Conservation (phyloP, 1,140 invertebrate species). For the Brachionus rubens region DNA sequence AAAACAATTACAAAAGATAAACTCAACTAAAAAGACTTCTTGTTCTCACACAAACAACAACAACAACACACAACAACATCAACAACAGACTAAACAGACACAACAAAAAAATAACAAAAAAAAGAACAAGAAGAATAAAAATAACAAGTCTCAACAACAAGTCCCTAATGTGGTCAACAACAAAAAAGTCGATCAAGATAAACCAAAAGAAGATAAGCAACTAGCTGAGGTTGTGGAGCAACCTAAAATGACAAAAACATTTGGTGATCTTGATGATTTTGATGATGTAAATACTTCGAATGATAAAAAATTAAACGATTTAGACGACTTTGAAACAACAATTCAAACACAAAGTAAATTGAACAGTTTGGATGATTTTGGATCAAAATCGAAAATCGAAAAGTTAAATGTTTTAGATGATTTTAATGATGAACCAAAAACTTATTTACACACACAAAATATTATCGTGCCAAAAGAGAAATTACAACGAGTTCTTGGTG, state of each 20-base stretch:
- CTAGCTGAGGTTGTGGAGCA: not conserved
- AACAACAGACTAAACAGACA: slow-evolving; percentile 27
- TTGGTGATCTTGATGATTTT: slow-evolving; percentile 12
- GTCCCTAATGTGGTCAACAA: too few species aligned
- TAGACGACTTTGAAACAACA: not conserved
- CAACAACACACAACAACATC: too few species aligned
- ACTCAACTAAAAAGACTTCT: slow-evolving; percentile 9
- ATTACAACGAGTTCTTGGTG: not conserved
- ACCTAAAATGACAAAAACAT: not conserved
- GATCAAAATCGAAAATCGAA: not conserved
- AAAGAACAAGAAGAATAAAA: too few species aligned
- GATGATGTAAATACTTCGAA: not conserved
- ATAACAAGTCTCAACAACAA: too few species aligned
- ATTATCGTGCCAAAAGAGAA: not conserved
- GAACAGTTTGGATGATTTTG: slow-evolving; percentile 11
- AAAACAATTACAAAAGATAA: slow-evolving; percentile 11
- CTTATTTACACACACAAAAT: not conserved
- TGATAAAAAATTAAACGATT: slow-evolving; percentile 22
- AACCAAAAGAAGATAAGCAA: not conserved
- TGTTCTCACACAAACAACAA: slow-evolving; percentile 10
- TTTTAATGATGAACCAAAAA: not conserved
- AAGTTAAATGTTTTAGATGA: not conserved
- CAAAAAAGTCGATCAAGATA: slow-evolving; percentile 1
- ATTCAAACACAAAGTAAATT: not conserved
- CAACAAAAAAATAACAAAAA: too few species aligned